A percentile compares a stretch with the other conserved stretches of the same genome.
Conservation (phyloP, 2,113 vertebrate genomes). For the Ceyx cyanopectus region DNA sequence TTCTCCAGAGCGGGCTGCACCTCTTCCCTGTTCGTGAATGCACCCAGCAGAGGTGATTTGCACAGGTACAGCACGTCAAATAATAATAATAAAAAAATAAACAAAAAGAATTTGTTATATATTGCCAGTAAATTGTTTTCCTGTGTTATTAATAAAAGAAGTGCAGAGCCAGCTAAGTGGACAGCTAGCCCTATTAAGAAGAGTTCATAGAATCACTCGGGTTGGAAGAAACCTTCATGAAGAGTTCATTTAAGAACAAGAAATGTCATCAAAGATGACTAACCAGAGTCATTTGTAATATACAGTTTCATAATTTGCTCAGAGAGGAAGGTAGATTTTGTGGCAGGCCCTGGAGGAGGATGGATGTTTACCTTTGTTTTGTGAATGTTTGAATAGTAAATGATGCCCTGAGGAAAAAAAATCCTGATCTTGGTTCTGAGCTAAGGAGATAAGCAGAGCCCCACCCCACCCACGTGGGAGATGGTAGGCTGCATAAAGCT, state of each 20-base stretch:
- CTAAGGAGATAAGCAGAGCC: slow-evolving; percentile 45
- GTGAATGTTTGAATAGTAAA: slow-evolving; percentile 33
- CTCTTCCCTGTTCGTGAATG: not conserved
- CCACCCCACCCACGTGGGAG: not conserved
- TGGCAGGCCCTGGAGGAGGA: not conserved
- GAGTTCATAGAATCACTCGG: not conserved
- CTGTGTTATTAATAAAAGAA: not conserved
- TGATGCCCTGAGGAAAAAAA: not conserved
- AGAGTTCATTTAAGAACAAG: not conserved
- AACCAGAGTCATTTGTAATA: not conserved
- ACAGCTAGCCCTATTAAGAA: not conserved
- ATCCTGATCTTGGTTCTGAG: slow-evolving; percentile 29
- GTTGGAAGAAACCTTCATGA: not conserved
- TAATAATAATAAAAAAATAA: not conserved
- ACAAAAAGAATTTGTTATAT: not conserved
- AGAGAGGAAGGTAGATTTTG: not conserved
- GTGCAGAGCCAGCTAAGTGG: not conserved
- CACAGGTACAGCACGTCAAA: not conserved
- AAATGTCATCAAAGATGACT: not conserved
- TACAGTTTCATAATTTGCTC: not conserved
- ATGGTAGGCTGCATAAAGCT: not conserved
- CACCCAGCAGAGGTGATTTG: not conserved
- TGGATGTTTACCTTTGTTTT: slow-evolving; percentile 18
- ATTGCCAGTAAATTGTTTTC: not conserved
- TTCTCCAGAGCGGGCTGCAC: not conserved